Evolutionary conservation across 2,113 vertebrate genomes (phyloP).

Genomic region (Zootoca vivipara): DNA sequence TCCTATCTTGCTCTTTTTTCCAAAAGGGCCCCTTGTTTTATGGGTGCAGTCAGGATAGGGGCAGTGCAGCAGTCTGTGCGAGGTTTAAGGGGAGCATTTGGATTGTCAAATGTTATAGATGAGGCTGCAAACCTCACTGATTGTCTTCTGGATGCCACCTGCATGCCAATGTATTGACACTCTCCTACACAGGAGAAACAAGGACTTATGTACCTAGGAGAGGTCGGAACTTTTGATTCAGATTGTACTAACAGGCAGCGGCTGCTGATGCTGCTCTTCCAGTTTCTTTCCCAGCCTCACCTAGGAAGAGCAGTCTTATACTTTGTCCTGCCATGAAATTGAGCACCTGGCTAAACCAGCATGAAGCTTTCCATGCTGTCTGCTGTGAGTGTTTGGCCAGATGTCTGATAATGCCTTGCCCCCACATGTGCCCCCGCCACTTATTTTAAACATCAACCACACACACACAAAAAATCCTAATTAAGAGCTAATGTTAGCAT

Average conservation of each 20-base stretch:
- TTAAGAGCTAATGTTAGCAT: neutral
- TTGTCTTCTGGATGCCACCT: no score
- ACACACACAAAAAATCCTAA: neutral
- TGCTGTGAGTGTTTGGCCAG: neutral
- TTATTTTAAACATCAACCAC: slow-evolving; percentile 24
- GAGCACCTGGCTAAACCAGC: neutral
- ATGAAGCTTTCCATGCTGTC: neutral
- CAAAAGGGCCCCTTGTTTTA: neutral
- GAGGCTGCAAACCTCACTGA: neutral
- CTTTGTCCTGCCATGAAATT: neutral
- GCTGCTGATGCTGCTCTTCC: no score
- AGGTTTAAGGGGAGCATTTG: neutral
- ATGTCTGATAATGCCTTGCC: neutral
- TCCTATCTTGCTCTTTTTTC: slow-evolving; percentile 1
- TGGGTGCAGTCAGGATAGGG: neutral
- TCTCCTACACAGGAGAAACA: no score
- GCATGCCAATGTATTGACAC: no score
- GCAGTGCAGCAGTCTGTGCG: neutral
- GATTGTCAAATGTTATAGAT: neutral
- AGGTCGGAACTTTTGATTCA: no score
- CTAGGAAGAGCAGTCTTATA: no score
- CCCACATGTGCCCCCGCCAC: slow-evolving; percentile 8
- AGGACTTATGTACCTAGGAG: no score
- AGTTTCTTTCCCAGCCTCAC: no score
- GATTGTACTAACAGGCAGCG: no score